A percentile compares a stretch with the other conserved stretches of the same genome.
These are phyloP conservation scores for Sebastolobus altivelis DNA, from an alignment of 2,797 vertebrate genomes.

Conservation along the genomic window DNA sequence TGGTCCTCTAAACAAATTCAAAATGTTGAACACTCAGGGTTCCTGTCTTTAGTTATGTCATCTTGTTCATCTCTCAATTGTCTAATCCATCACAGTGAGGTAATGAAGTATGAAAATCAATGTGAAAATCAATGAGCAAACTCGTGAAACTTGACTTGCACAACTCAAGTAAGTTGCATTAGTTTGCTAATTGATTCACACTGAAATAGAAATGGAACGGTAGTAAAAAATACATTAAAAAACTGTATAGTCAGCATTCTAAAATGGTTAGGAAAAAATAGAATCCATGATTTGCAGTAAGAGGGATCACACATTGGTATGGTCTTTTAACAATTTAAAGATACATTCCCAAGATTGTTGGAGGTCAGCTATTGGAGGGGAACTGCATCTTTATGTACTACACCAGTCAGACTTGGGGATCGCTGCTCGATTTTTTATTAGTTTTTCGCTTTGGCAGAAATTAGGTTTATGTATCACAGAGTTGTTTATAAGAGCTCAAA, in stretches of 20 bases:
- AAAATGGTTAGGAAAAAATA: not conserved
- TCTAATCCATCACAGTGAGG: slow-evolving; percentile 23
- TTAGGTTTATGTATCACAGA: too few species aligned
- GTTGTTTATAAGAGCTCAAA: too few species aligned
- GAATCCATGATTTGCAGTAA: not conserved
- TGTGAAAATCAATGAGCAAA: slow-evolving; percentile 28
- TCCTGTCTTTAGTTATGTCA: not conserved
- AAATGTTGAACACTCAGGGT: not conserved
- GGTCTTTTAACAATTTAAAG: not conserved
- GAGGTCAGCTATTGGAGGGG: too few species aligned
- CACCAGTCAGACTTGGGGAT: not conserved
- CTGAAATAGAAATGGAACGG: not conserved
- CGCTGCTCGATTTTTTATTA: not conserved
- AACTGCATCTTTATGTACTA: not conserved
- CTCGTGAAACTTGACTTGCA: slow-evolving; percentile 1
- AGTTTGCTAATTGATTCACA: slow-evolving; percentile 6
- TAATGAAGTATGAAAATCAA: slow-evolving; percentile 22
- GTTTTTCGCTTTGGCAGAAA: too few species aligned
- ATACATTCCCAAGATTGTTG: not conserved
- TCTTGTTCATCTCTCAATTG: not conserved
- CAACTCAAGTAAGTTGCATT: slow-evolving; percentile 7
- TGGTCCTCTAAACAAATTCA: not conserved
- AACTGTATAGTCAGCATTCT: not conserved
- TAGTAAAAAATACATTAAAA: not conserved
- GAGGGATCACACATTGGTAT: not conserved